Percentiles rank a stretch among this genome's conserved stretches.
Conservation (phyloP, 2,888 invertebrate genomes). For the Lepidocyrtinus sp. region DNA sequence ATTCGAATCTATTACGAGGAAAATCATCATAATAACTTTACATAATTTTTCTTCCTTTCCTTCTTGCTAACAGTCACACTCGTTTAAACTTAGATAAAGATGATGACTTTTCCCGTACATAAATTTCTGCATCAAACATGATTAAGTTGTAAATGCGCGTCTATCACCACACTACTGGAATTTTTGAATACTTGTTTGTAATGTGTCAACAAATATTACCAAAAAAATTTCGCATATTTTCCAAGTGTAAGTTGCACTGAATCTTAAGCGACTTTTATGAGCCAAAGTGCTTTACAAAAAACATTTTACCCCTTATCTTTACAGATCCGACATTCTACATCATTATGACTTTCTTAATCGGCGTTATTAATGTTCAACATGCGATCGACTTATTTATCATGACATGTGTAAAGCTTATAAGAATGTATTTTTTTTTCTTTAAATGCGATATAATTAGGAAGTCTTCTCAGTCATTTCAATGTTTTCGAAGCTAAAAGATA, state of each 20-base stretch:
- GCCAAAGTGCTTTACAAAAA: not conserved
- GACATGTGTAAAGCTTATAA: not conserved
- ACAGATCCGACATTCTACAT: not conserved
- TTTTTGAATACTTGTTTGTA: conserved; percentile 9
- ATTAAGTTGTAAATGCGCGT: conserved; percentile 8
- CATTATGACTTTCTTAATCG: conserved; percentile 4
- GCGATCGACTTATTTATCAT: conserved; percentile 13
- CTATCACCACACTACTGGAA: conserved; percentile 13
- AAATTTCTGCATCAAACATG: not conserved
- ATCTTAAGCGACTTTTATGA: not conserved
- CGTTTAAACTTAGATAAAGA: not conserved
- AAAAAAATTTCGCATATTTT: too few species aligned
- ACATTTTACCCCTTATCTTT: not conserved
- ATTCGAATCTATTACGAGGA: not conserved
- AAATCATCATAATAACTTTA: not conserved
- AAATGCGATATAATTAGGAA: too few species aligned
- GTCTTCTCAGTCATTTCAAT: conserved; percentile 8
- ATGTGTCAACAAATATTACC: conserved; percentile 24
- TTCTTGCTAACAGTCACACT: not conserved
- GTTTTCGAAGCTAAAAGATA: not conserved
- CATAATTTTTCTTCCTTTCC: too few species aligned
- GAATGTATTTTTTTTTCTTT: not conserved
- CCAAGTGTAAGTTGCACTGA: too few species aligned
- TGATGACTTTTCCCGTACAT: not conserved
- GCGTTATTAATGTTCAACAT: conserved; percentile 10